Percentiles rank a stretch among this genome's conserved stretches.
phyloP scores from a whole-genome alignment of 2,797 vertebrate genomes.

The Pantherophis vulpinus region DNA sequence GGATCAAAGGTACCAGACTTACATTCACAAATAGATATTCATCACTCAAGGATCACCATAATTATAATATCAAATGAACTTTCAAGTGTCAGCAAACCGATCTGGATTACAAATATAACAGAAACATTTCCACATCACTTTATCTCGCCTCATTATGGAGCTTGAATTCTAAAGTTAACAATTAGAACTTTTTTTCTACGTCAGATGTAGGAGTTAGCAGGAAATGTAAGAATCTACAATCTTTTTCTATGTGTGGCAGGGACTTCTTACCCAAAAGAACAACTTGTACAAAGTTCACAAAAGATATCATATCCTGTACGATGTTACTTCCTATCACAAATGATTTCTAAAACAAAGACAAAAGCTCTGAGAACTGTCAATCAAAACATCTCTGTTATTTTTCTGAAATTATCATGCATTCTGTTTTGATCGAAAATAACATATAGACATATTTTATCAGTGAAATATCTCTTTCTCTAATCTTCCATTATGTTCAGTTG shows the following conservation, averaged over 20 bases:
- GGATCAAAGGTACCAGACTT: background rate
- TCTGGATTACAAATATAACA: background rate
- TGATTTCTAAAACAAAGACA: background rate
- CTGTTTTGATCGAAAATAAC: background rate
- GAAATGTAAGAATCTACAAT: background rate
- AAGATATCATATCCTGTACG: background rate
- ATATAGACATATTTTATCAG: background rate
- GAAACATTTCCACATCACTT: background rate
- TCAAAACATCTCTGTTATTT: background rate
- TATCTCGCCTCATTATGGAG: background rate
- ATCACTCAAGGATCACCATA: background rate
- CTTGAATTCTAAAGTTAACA: background rate
- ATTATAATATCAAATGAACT: background rate
- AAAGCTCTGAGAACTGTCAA: background rate
- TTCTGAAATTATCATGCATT: background rate
- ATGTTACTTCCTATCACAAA: background rate
- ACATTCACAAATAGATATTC: background rate
- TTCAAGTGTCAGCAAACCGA: background rate
- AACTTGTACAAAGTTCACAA: background rate
- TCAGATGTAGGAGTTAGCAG: background rate
- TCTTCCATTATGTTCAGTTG: background rate
- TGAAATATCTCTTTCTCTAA: background rate
- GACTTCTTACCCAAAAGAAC: background rate
- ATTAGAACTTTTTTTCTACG: background rate
- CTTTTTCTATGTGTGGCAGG: background rate